A percentile compares a stretch with the other conserved stretches of the same genome.
Evolutionary conservation across 2,113 vertebrate species (phyloP).

Genomic region (Melanocharis versteri): DNA sequence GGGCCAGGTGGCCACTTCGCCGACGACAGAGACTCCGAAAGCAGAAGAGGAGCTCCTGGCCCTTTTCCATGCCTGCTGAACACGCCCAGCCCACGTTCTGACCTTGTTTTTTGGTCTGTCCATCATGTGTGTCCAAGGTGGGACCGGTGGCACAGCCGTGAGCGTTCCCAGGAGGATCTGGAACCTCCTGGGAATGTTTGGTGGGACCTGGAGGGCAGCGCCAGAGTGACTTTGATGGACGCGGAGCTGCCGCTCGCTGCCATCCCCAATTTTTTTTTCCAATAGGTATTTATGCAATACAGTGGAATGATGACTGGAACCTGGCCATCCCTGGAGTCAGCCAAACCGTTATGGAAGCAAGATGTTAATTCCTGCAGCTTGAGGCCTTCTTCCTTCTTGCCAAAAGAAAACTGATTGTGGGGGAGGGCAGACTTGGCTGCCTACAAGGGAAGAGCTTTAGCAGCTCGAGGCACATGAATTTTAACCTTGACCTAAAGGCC

Average conservation of each 20-base stretch:
- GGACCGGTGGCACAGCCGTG: background rate
- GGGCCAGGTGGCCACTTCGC: background rate
- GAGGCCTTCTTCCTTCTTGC: conserved; percentile 4
- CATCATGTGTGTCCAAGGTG: background rate
- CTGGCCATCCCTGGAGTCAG: background rate
- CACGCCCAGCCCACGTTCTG: background rate
- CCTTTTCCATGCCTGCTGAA: background rate
- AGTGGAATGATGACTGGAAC: background rate
- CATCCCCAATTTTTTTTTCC: background rate
- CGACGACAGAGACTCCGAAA: background rate
- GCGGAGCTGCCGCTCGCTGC: background rate
- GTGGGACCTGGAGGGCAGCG: background rate
- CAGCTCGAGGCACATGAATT: background rate
- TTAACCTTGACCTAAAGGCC: background rate
- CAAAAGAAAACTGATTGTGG: background rate
- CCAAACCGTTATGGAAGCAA: background rate
- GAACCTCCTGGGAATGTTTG: background rate
- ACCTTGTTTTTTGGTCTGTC: background rate
- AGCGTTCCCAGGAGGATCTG: background rate
- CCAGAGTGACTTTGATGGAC: background rate
- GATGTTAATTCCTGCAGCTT: background rate
- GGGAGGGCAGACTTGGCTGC: rapidly evolving
- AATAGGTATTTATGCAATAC: background rate
- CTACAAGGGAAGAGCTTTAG: background rate
- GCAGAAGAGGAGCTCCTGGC: background rate